phyloP scores from a whole-genome alignment of 2,888 invertebrate genomes.

The Apodemia hepburni region DNA sequence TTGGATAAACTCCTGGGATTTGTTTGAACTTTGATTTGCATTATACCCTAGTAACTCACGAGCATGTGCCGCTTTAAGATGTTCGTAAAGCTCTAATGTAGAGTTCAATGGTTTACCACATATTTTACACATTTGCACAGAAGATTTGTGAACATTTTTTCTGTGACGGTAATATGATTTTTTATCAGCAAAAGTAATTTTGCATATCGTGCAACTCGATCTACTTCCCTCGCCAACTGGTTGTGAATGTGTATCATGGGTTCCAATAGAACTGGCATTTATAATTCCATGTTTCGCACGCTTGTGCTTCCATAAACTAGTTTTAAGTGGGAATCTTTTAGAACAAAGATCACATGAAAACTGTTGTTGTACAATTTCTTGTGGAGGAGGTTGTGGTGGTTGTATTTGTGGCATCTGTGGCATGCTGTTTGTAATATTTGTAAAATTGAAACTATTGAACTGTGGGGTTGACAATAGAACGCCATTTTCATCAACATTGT shows the following conservation, averaged over 20 bases:
- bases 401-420: slow-evolving; percentile 35
- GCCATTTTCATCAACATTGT: slow-evolving; percentile 67
- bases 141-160: slow-evolving; percentile 75
- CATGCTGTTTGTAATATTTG: slow-evolving; percentile 50
- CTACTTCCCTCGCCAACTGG: slow-evolving; percentile 50
- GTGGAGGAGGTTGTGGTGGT: slow-evolving; percentile 30
- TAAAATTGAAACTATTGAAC: slow-evolving; percentile 72
- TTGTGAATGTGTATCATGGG: slow-evolving; percentile 40
- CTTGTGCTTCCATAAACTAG: slow-evolving; percentile 74
- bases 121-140: slow-evolving; percentile 80
- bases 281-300: slow-evolving; percentile 73
- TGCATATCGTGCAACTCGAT: slow-evolving; percentile 81
- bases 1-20: slow-evolving; percentile 50
- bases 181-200: slow-evolving; percentile 80
- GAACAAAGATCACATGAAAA: slow-evolving; percentile 70
- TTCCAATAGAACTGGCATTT: slow-evolving; percentile 46
- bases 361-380: slow-evolving; percentile 45
- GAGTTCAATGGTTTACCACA: slow-evolving; percentile 83
- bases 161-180: slow-evolving; percentile 81
- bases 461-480: slow-evolving; percentile 67
- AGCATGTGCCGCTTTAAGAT: slow-evolving; percentile 81
- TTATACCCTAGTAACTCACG: slow-evolving; percentile 72
- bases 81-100: slow-evolving; percentile 81
- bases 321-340: slow-evolving; percentile 67
- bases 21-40: slow-evolving; percentile 61